phyloP scores from a whole-genome alignment of 2,888 invertebrate species.

The Noctua janthina region DNA sequence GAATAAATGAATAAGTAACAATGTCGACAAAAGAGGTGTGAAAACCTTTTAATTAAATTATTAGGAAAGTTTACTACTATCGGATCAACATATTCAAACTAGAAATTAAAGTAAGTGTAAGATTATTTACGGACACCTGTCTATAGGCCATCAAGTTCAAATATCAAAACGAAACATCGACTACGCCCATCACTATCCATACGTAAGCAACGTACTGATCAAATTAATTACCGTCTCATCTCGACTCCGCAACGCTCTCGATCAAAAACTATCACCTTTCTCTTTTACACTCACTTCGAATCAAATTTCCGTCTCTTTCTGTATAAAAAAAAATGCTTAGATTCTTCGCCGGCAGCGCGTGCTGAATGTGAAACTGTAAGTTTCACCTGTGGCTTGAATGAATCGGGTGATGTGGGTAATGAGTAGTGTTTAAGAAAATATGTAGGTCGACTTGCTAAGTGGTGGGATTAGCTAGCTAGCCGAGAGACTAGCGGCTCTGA shows the following conservation, averaged over 20 bases:
- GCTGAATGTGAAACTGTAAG: constrained; percentile 86
- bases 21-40: background rate
- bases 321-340: constrained; percentile 80
- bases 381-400: constrained; percentile 86
- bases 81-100: background rate
- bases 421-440: constrained; percentile 55
- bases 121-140: background rate
- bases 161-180: constrained; percentile 67
- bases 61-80: background rate
- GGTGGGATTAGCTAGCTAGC: constrained; percentile 23
- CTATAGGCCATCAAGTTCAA: background rate
- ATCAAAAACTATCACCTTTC: constrained; percentile 77
- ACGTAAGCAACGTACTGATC: constrained; percentile 85
- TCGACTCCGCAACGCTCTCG: constrained; percentile 80
- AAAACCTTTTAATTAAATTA: background rate
- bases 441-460: constrained; percentile 55
- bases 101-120: background rate
- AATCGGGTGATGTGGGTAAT: constrained; percentile 74
- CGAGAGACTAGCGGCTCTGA: background rate
- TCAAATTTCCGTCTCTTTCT: constrained; percentile 67
- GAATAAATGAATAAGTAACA: background rate
- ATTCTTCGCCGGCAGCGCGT: constrained; percentile 85
- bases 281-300: constrained; percentile 68
- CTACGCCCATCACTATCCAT: constrained; percentile 74
- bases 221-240: constrained; percentile 89